Evolutionary conservation across 2,113 vertebrate species (phyloP).

Genomic region (Osmerus mordax): DNA sequence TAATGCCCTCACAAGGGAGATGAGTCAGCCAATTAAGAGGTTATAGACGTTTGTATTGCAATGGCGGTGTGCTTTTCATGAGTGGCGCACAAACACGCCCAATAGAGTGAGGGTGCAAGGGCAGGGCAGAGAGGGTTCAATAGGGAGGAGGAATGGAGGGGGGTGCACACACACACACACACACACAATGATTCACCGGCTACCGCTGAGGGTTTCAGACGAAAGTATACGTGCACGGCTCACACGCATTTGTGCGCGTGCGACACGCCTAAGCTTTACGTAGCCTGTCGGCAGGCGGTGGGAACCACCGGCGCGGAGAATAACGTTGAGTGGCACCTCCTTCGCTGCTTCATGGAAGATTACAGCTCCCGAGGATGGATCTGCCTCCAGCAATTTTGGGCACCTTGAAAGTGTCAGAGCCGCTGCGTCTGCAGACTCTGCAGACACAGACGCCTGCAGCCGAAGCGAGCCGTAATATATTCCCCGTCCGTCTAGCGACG

Average conservation of each 20-base stretch:
- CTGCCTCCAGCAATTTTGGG: conserved; percentile 16
- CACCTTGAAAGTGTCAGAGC: conserved; percentile 8
- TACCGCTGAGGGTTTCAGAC: no score
- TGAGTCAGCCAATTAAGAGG: conserved; percentile 17
- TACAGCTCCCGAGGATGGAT: not conserved
- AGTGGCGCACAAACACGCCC: conserved; percentile 2
- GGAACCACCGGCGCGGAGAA: not conserved
- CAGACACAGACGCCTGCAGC: conserved; percentile 1
- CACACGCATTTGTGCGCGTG: no score
- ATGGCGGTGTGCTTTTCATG: conserved; percentile 23
- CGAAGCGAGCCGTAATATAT: conserved; percentile 24
- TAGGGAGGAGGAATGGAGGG: not conserved
- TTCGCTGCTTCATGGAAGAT: not conserved
- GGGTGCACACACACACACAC: no score
- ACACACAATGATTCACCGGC: no score
- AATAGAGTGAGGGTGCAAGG: conserved; percentile 1
- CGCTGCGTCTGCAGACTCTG: not conserved
- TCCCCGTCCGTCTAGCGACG: conserved; percentile 24
- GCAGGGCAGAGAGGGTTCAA: not conserved
- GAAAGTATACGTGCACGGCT: no score
- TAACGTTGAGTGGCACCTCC: not conserved
- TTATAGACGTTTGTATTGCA: conserved; percentile 26
- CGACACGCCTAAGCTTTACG: not conserved
- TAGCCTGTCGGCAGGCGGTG: not conserved
- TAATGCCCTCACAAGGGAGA: conserved; percentile 34